Base-by-base conservation (phyloP, 2,888 invertebrate species). In the Itoplectis maculator region DNA sequence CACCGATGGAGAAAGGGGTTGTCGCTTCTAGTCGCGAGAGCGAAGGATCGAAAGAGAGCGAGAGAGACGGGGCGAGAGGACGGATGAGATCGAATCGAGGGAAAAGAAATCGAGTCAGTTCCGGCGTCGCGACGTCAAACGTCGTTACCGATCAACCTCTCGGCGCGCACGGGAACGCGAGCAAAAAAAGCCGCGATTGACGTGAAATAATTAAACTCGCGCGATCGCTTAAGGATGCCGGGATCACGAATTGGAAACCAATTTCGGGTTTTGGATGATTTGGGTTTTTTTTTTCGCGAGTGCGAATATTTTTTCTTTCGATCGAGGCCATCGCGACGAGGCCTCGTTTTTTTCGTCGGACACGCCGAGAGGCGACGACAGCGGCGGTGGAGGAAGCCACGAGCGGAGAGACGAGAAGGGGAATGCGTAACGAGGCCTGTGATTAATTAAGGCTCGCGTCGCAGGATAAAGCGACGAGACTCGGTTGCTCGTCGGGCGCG, bases 371-470 rank as follows among this genome's bases (percentile, higher is more conserved):
- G 29, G 29, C 29, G 3, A 42, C 47, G 51, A n/a, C n/a, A 18
- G 70, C 59, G 15, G 37, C 20, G 61, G 37, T 20, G 18, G 72
- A 73, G 47, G 72, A 61, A 61, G 47, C 47, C 49, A 56, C 23
- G 73, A 59, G 20, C 2, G 29, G 23, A 29, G 40, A 49, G 20
- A 15, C 40, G 40, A 45, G 42, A 20, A 65, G 73, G 81, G 54
- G 65, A 69, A 63, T 74, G 74, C 74, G 74, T 74, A 75, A 75
- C 70, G 78, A 78, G 78, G 74, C 78, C 35, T 75, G 78, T 82
- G 82, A 82, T 82, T 82, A 82, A 82, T 82, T 82, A 75, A 82
- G 74, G 82, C 74, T 74, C 74, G 63, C 59, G 59, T 70, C 73
- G 59, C 11, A 40, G 78, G 82, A 78, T 82, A 69, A 70, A 70